phyloP scores from a whole-genome alignment of 1,140 invertebrate genomes.

The Drosophila santomea region DNA sequence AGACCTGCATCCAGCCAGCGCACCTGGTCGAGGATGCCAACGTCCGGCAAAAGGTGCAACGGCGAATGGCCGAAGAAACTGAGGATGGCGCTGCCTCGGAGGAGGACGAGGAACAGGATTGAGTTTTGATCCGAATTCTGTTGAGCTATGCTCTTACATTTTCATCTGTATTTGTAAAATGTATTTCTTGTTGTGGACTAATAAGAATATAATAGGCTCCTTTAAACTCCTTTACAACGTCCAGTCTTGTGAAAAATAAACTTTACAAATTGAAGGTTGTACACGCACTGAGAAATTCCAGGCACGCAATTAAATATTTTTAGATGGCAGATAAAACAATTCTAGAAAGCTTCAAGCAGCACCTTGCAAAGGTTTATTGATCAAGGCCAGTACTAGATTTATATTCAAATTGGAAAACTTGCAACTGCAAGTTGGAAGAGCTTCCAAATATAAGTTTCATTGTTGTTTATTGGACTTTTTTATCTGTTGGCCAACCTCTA shows the following conservation, averaged over 20 bases:
- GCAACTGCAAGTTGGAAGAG: not conserved
- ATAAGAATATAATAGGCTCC: no score
- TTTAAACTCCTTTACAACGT: no score
- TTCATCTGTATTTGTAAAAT: no score
- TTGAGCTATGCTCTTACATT: no score
- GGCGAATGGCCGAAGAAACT: constrained; percentile 2
- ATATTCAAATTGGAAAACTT: not conserved
- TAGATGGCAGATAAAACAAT: constrained; percentile 15
- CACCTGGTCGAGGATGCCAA: constrained; percentile 26
- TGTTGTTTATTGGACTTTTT: not conserved
- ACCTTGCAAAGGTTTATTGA: not conserved
- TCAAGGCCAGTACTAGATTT: not conserved
- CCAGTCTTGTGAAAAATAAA: no score
- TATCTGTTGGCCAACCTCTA: not conserved
- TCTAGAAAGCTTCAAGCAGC: not conserved
- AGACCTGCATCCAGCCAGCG: constrained; percentile 26
- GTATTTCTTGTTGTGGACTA: no score
- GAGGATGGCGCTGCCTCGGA: not conserved
- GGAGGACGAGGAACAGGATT: no score
- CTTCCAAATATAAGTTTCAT: not conserved
- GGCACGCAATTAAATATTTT: constrained; percentile 21
- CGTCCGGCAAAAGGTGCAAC: not conserved
- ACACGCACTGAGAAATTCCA: constrained; percentile 23
- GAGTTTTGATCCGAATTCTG: no score
- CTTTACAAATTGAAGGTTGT: constrained; percentile 18